A percentile compares a stretch with the other conserved stretches of the same genome.
phyloP scores from a whole-genome alignment of 1,140 invertebrate genomes.

The Drosophila tristis region DNA sequence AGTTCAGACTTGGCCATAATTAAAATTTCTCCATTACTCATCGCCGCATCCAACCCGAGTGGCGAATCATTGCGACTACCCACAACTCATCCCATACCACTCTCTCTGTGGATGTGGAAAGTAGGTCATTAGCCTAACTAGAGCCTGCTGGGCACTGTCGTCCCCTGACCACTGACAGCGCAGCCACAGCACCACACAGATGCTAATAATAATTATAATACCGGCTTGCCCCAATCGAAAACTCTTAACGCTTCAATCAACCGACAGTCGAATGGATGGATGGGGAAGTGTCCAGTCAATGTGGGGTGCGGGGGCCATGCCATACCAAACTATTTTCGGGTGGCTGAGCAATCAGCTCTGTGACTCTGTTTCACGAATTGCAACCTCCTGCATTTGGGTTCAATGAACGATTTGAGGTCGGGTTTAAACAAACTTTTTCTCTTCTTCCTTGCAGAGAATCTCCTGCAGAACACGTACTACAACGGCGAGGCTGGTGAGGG shows the following conservation, averaged over 20 bases:
- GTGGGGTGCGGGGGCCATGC: slow-evolving; percentile 8
- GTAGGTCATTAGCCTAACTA: slow-evolving; percentile 62
- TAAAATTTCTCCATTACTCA: slow-evolving; percentile 54
- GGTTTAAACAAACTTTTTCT: background rate
- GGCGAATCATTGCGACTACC: slow-evolving; percentile 5
- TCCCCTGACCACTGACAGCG: background rate
- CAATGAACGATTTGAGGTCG: slow-evolving; percentile 41
- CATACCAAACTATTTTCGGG: slow-evolving; percentile 60
- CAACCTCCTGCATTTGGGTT: slow-evolving; percentile 23
- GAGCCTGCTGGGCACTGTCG: slow-evolving; percentile 27
- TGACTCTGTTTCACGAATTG: slow-evolving; percentile 16
- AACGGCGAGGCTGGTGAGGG: slow-evolving; percentile 68
- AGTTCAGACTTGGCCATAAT: slow-evolving; percentile 27
- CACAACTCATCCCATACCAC: slow-evolving; percentile 18
- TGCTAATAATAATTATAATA: slow-evolving; percentile 57
- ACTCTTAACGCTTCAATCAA: slow-evolving; percentile 72
- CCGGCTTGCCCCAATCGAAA: slow-evolving; percentile 45
- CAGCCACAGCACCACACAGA: background rate
- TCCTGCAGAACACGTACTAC: slow-evolving; percentile 68
- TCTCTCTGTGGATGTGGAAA: slow-evolving; percentile 40
- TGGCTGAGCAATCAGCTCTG: slow-evolving; percentile 55
- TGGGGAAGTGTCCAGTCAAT: slow-evolving; percentile 15
- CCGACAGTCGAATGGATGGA: slow-evolving; percentile 1
- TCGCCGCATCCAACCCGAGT: slow-evolving; percentile 10
- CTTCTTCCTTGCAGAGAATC: slow-evolving; percentile 53